phyloP scores from a whole-genome alignment of 2,797 vertebrate species.

The Otus scops region DNA sequence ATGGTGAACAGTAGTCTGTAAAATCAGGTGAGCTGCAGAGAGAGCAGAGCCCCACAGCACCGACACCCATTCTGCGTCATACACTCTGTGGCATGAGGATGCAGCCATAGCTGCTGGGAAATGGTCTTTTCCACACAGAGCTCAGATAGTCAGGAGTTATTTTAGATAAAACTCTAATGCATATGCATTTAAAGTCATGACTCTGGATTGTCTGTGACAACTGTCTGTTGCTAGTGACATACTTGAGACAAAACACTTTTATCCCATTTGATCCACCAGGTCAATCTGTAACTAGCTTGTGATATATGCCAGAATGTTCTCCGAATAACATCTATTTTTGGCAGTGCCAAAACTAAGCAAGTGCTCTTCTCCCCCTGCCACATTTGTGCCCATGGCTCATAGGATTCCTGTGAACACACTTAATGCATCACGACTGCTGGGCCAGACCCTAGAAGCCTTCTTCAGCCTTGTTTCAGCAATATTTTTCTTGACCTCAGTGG shows the following conservation, averaged over 20 bases:
- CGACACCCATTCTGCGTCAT: background rate
- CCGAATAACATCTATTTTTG: background rate
- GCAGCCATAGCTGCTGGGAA: background rate
- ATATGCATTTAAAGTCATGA: background rate
- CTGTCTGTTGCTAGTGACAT: background rate
- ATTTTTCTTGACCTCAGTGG: background rate
- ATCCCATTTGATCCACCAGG: background rate
- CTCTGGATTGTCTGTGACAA: background rate
- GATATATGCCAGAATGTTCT: background rate
- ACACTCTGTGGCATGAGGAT: background rate
- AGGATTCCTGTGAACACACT: background rate
- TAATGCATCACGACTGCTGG: background rate
- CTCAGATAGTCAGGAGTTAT: background rate
- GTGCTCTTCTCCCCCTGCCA: background rate
- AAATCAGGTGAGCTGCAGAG: background rate
- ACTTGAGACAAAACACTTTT: background rate
- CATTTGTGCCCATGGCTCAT: rapidly evolving
- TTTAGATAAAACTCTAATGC: background rate
- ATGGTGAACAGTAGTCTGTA: background rate
- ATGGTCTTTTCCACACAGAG: background rate
- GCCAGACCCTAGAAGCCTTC: background rate
- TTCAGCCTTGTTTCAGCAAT: background rate
- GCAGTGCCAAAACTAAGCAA: background rate
- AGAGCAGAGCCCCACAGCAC: background rate
- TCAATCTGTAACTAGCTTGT: background rate